Evolutionary conservation across 2,888 invertebrate genomes (phyloP), one percentile per base, ranked within the genome.

Genomic region (Hydrotaea cyrtoneurina): DNA sequence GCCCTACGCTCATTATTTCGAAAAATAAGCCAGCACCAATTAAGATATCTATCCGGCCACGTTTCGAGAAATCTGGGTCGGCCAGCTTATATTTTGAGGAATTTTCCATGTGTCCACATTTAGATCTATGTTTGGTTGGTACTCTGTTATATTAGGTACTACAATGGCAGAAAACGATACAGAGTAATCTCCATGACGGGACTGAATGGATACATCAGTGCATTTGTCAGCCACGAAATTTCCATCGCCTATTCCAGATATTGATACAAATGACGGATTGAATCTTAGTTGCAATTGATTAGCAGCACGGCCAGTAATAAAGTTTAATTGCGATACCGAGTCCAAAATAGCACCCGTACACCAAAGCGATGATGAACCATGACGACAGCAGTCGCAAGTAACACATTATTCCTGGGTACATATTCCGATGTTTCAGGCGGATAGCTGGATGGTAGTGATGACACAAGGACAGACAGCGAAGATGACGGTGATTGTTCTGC

Each of bases 21-120:
- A 83, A 87, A 75, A 87, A 87, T n/a, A 86, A n/a, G n/a, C 31
- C 71, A n/a, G 83, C 86, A 2, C 87, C 86, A 39, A 87, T 80
- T 10, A 86, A 79, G 10, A 85, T 1, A 19, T 86, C 86, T 46
- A 86, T 82, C 8, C 78, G 85, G 10, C 80, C 78, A 8, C 74
- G 71, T 55, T 85, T 85, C 43, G 76, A 36, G 64, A 87, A 87
- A n/a, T 69, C 11, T 11, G 85, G 85, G 73, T 87, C 86, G 2
- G 88, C 86, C n/a, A 86, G 53, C 15, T 64, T 10, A 87, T 57
- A 46, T 87, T 86, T 46, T 59, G 0, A 4, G 87, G 86, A 26
- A 87, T 86, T 39, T 84, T 81, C 64, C 85, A 86, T n/a, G n/a
- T n/a, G 0, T 36, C 21, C 36, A 66, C 59, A 11, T 83, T 46